Percentiles rank a stretch among this genome's conserved stretches.
These are phyloP conservation scores for Celastrina argiolus DNA, from an alignment of 2,888 invertebrate species.

Conservation along the genomic window DNA sequence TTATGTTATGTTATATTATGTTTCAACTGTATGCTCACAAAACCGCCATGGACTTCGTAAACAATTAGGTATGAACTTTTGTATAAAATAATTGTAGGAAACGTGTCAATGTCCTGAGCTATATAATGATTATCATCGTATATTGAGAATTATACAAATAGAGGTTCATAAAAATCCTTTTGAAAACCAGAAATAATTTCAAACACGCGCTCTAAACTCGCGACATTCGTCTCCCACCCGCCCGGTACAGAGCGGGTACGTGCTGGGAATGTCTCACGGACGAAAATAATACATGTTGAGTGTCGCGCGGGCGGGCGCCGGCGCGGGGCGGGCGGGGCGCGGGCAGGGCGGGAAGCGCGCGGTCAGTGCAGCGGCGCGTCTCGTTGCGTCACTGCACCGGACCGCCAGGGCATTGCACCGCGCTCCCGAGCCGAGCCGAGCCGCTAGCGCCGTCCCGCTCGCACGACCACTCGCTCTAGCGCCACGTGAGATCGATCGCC, in stretches of 20 bases:
- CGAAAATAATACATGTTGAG: slow-evolving; percentile 59
- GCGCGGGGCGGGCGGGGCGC: slow-evolving; percentile 28
- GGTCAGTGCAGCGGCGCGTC: slow-evolving; percentile 63
- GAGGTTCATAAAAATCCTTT: not conserved
- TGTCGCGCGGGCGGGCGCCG: slow-evolving; percentile 45
- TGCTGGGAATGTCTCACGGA: slow-evolving; percentile 64
- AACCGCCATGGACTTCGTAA: too few species aligned
- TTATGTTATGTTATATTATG: too few species aligned
- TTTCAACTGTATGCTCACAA: too few species aligned
- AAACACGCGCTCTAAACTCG: not conserved
- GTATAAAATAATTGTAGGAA: too few species aligned
- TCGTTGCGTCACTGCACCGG: slow-evolving; percentile 70
- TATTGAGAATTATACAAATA: too few species aligned
- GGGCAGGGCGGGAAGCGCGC: slow-evolving; percentile 36
- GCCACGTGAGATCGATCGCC: slow-evolving; percentile 53
- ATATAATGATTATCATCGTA: too few species aligned
- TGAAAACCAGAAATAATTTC: not conserved
- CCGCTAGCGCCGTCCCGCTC: slow-evolving; percentile 37
- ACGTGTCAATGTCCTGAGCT: too few species aligned
- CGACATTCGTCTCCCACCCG: slow-evolving; percentile 49
- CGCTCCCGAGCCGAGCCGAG: slow-evolving; percentile 42
- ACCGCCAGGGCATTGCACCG: slow-evolving; percentile 70
- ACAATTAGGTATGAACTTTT: too few species aligned
- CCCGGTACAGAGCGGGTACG: slow-evolving; percentile 39
- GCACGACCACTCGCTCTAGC: slow-evolving; percentile 39